Evolutionary conservation across 2,888 invertebrate genomes (phyloP), one percentile per base, ranked within the genome.

Genomic region (Hecatera dysodea): DNA sequence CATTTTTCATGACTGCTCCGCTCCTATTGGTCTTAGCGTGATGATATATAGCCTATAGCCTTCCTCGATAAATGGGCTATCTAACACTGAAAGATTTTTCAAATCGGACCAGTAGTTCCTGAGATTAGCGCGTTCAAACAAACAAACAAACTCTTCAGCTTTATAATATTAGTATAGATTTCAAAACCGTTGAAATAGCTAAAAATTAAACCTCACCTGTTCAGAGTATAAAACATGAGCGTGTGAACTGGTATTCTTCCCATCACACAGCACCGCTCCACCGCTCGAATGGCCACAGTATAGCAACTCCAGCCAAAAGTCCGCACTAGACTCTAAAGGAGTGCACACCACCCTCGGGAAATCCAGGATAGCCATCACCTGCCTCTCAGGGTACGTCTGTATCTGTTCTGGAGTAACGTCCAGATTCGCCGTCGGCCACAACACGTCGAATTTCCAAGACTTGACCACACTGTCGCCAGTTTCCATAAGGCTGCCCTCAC

Each of bases 361-460:
- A 89, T 98, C 97, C 80, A 98, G 90, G 6, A 97, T 97, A 0
- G 98, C 98, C 82, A 97, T 97, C 78, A 98, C 97, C 39, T 97
- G 97, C 73, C 96, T 95, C 88, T 97, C 97, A 7, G 98, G 98
- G 92, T 98, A 98, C 60, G 98, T 98, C 86, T 97, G 97, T 65
- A 98, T 97, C 84, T 97, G 97, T 86, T 98, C 97, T 6, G 98
- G 98, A 69, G 97, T 97, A 61, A 98, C 96, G 63, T 97, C 97
- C 83, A 98, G 91, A 75, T 96, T 96, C 1, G 98, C 98, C 72
- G 96, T 96, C 9, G 98, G 98, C 98, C 98, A 98, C 92, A 97
- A 96, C 9, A 98, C 98, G 86, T 98, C 98, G 86, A 98, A 96
- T 72, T 97, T 96, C 93, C 96, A 96, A 4, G 96, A 94, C 59